These are phyloP conservation scores for Dicerorhinus sumatrensis DNA, from an alignment of 2,113 vertebrate genomes.

Conservation along the genomic window DNA sequence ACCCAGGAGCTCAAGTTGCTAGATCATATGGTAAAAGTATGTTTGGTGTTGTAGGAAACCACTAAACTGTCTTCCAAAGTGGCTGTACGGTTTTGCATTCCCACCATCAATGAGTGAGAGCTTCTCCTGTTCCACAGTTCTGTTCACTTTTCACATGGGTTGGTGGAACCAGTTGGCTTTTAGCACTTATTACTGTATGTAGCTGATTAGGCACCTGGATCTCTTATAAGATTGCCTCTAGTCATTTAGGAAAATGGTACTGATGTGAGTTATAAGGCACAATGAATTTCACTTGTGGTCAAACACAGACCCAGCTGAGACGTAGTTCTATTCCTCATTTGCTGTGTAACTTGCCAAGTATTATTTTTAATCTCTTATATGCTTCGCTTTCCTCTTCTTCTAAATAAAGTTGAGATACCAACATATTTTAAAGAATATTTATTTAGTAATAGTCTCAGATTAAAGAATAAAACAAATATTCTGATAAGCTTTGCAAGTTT, in stretches of 20 bases:
- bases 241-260: background rate
- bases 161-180: background rate
- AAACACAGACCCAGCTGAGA: background rate
- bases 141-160: background rate
- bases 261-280: background rate
- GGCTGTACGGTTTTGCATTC: background rate
- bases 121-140: background rate
- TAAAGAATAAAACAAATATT: constrained; percentile 34
- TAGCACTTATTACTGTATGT: background rate
- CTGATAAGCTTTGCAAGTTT: background rate
- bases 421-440: constrained; percentile 46
- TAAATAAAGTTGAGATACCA: background rate
- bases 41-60: background rate
- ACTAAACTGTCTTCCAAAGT: background rate
- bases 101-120: background rate
- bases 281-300: background rate
- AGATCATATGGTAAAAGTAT: background rate
- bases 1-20: background rate
- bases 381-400: background rate
- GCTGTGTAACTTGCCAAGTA: background rate
- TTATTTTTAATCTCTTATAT: background rate
- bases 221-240: background rate
- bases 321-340: background rate
- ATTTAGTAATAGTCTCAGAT: constrained; percentile 13
- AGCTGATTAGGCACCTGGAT: background rate